A percentile compares a stretch with the other conserved stretches of the same genome.
These are phyloP conservation scores for human (Homo sapiens) DNA, from an alignment of 2,113 vertebrate species.

Conservation along the genomic window GRCh38 chr14:94605501-94606000, in stretches of 20 bases:
- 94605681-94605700: no score
- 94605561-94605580: not conserved
- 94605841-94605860: not conserved
- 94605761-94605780: no score
- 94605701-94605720: no score
- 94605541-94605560: not conserved
- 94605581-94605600: not conserved
- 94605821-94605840: not conserved
- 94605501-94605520: no score
- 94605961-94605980: not conserved
- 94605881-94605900: accelerated
- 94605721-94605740: not conserved
- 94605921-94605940: not conserved
- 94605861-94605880: no score
- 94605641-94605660: not conserved
- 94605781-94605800: not conserved
- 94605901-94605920: not conserved
- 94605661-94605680: not conserved
- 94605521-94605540: not conserved
- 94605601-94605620: not conserved
- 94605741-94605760: not conserved
- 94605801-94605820: not conserved
- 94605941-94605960: no score
- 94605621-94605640: no score
- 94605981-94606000: not conserved